Percentiles rank a stretch among this genome's conserved stretches.
phyloP scores from a whole-genome alignment of 2,113 vertebrate species.

The Hyperopisus bebe region DNA sequence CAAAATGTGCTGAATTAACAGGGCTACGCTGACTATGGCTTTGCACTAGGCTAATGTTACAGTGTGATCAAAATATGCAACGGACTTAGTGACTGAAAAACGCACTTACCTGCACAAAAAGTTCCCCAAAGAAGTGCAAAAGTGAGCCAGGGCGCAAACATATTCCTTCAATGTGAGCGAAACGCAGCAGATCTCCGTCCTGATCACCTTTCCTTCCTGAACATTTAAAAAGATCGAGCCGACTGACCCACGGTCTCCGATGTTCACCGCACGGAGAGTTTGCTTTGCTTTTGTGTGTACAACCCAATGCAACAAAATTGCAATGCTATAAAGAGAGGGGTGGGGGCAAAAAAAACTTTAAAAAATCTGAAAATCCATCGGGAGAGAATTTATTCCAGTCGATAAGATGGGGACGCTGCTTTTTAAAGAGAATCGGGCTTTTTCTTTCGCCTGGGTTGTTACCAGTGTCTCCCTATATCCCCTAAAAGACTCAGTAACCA shows the following conservation, averaged over 20 bases:
- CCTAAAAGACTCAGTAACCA: constrained; percentile 29
- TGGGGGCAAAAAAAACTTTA: constrained; percentile 23
- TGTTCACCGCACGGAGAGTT: constrained; percentile 47
- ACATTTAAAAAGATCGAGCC: constrained; percentile 44
- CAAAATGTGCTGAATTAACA: constrained; percentile 7
- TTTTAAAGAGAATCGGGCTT: not conserved
- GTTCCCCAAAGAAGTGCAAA: constrained; percentile 71
- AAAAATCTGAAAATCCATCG: constrained; percentile 17
- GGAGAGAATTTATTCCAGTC: not conserved
- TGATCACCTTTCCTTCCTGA: constrained; percentile 35
- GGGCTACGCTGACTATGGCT: not conserved
- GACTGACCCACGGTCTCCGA: constrained; percentile 49
- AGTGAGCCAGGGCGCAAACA: constrained; percentile 65
- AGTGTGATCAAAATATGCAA: not conserved
- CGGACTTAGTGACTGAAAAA: not conserved
- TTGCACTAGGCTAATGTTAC: not conserved
- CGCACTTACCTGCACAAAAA: constrained; percentile 72
- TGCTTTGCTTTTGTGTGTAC: constrained; percentile 46
- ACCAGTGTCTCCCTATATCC: constrained; percentile 55
- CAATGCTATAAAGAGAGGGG: constrained; percentile 22
- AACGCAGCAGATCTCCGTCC: constrained; percentile 39
- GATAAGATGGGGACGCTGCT: not conserved
- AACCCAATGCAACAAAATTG: constrained; percentile 53
- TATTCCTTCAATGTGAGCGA: constrained; percentile 53
- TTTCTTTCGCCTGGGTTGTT: constrained; percentile 45